Evolutionary conservation across 2,113 vertebrate species (phyloP).

Genomic region (Hiodon tergisus): DNA sequence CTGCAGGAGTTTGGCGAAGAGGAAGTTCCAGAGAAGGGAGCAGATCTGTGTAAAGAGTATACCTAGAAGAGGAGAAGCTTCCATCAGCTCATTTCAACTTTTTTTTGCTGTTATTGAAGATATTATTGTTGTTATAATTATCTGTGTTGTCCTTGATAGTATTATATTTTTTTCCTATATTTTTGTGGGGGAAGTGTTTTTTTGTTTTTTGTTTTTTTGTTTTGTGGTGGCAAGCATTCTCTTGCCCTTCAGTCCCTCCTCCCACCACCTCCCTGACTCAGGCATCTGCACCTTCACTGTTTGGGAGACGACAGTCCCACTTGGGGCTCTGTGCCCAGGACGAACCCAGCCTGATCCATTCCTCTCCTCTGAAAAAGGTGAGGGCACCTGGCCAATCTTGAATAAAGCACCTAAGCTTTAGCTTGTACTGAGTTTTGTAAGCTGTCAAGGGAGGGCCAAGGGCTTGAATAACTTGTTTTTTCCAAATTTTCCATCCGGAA

Average conservation of each 20-base stretch:
- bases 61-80: not conserved
- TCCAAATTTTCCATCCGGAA: slow-evolving; percentile 22
- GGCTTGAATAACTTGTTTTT: not conserved
- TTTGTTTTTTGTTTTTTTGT: slow-evolving; percentile 17
- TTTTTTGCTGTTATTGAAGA: not conserved
- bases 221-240: not conserved
- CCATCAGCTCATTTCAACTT: not conserved
- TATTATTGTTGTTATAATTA: slow-evolving; percentile 5
- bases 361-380: slow-evolving; percentile 36
- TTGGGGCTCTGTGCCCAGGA: slow-evolving; percentile 21
- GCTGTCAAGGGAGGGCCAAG: not conserved
- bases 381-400: not conserved
- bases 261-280: slow-evolving; percentile 19
- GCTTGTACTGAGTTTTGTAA: not conserved
- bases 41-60: not conserved
- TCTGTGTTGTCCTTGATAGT: not conserved
- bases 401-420: not conserved
- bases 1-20: slow-evolving; percentile 27
- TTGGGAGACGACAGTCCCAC: slow-evolving; percentile 27
- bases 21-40: not conserved
- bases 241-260: not conserved
- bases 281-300: slow-evolving; percentile 39
- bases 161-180: not conserved
- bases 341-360: slow-evolving; percentile 20
- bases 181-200: slow-evolving; percentile 8